These are phyloP conservation scores for Botia almorhae DNA, from an alignment of 2,797 vertebrate species.

Conservation along the genomic window DNA sequence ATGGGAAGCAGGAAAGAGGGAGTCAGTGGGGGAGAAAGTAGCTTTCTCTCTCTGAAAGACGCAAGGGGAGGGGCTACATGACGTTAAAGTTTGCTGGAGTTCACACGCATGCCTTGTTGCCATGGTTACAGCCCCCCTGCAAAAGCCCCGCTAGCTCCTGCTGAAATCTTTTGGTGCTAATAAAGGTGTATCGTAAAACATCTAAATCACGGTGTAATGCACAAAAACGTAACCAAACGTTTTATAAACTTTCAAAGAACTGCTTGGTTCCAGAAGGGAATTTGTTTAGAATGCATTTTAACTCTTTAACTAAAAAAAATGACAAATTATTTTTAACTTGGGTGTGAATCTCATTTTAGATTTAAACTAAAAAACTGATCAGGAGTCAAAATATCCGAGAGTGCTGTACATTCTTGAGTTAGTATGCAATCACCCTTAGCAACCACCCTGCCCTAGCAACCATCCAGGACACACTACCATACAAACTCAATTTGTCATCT, in stretches of 20 bases:
- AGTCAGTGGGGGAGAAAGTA: constrained; percentile 10
- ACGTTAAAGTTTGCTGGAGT: constrained; percentile 34
- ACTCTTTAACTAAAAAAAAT: background rate
- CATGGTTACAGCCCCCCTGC: constrained; percentile 53
- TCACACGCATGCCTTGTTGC: constrained; percentile 47
- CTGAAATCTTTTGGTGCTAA: constrained; percentile 20
- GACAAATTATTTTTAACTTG: background rate
- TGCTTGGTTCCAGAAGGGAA: background rate
- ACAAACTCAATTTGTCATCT: too few species aligned
- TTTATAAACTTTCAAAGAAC: background rate
- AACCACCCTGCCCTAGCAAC: too few species aligned
- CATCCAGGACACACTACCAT: too few species aligned
- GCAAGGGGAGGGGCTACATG: constrained; percentile 29
- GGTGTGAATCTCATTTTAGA: too few species aligned
- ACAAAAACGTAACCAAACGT: background rate
- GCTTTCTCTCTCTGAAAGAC: constrained; percentile 19
- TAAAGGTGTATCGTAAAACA: background rate
- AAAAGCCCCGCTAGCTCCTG: constrained; percentile 26
- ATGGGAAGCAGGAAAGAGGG: background rate
- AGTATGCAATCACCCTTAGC: too few species aligned
- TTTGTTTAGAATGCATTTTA: background rate
- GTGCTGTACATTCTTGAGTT: too few species aligned
- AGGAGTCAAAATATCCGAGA: too few species aligned
- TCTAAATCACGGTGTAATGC: background rate
- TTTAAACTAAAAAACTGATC: too few species aligned